Conservation (phyloP, 2,113 vertebrate genomes). For the Xiphophorus maculatus region DNA sequence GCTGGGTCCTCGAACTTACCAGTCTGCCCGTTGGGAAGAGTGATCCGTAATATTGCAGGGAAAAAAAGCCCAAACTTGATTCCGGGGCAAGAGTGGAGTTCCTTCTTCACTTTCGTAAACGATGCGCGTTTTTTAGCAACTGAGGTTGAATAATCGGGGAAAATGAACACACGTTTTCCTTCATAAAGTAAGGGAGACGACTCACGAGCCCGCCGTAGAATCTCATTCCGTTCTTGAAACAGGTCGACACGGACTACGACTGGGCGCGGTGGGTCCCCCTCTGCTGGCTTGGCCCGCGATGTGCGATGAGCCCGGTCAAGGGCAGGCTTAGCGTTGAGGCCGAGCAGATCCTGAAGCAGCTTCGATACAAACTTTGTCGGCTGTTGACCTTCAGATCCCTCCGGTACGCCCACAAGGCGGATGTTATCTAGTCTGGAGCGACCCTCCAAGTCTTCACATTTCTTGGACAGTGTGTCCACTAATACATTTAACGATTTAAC, state of each 20-base stretch:
- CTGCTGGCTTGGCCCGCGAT: no score
- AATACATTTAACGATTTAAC: not conserved
- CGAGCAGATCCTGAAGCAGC: not conserved
- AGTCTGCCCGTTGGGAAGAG: not conserved
- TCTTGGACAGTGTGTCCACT: not conserved
- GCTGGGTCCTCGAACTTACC: not conserved
- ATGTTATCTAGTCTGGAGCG: not conserved
- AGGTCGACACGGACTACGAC: not conserved
- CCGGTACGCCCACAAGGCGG: not conserved
- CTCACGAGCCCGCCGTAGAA: not conserved
- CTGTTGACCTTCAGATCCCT: not conserved
- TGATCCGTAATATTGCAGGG: not conserved
- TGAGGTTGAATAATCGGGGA: not conserved
- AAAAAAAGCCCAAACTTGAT: not conserved
- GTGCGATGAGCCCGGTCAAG: no score
- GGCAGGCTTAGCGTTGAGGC: not conserved
- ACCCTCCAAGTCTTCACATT: not conserved
- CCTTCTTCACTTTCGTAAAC: not conserved
- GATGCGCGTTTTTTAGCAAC: not conserved
- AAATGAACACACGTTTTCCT: not conserved
- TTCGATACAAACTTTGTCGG: not conserved
- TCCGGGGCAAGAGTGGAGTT: constrained; percentile 1
- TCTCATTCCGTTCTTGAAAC: not conserved
- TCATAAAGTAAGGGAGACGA: not conserved
- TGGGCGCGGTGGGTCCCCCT: no score